phyloP scores from a whole-genome alignment of 2,797 vertebrate genomes.

The Enteromius anoplus region DNA sequence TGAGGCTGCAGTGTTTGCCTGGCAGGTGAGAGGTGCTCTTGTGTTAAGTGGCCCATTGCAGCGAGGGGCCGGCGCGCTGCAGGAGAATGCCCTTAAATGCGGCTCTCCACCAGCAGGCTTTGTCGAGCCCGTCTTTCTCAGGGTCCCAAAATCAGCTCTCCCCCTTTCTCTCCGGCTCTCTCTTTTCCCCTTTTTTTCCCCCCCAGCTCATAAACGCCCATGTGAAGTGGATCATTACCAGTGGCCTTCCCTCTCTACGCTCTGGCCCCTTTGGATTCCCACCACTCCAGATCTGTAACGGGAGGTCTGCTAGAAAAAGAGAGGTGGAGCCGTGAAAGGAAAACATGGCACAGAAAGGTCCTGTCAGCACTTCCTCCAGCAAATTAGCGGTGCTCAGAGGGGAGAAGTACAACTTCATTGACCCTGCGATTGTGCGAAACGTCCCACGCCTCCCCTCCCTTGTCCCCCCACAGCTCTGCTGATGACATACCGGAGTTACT shows the following conservation, averaged over 20 bases:
- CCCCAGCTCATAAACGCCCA: constrained; percentile 74
- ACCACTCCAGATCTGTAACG: constrained; percentile 88
- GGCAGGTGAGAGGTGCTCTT: constrained; percentile 89
- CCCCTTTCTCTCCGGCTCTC: constrained; percentile 27
- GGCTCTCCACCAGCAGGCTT: constrained; percentile 89
- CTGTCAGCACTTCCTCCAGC: constrained; percentile 89
- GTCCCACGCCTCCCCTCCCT: constrained; percentile 72
- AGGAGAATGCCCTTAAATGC: constrained; percentile 86
- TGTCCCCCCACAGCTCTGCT: constrained; percentile 67
- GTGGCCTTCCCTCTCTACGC: constrained; percentile 77
- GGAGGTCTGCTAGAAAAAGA: constrained; percentile 67
- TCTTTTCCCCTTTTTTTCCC: constrained; percentile 15
- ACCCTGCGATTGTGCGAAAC: constrained; percentile 83
- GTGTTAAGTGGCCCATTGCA: constrained; percentile 89
- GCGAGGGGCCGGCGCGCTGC: constrained; percentile 82
- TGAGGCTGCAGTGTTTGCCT: constrained; percentile 80
- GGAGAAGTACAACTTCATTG: constrained; percentile 93
- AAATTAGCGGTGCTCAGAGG: constrained; percentile 86
- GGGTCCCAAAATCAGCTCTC: constrained; percentile 82
- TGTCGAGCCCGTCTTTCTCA: constrained; percentile 85
- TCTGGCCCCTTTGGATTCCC: constrained; percentile 84
- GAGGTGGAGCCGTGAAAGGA: constrained; percentile 55
- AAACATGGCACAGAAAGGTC: constrained; percentile 87
- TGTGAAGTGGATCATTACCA: constrained; percentile 91
- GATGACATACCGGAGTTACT: constrained; percentile 87